phyloP scores from a whole-genome alignment of 1,140 invertebrate species.

The Hylyphantes graminicola region DNA sequence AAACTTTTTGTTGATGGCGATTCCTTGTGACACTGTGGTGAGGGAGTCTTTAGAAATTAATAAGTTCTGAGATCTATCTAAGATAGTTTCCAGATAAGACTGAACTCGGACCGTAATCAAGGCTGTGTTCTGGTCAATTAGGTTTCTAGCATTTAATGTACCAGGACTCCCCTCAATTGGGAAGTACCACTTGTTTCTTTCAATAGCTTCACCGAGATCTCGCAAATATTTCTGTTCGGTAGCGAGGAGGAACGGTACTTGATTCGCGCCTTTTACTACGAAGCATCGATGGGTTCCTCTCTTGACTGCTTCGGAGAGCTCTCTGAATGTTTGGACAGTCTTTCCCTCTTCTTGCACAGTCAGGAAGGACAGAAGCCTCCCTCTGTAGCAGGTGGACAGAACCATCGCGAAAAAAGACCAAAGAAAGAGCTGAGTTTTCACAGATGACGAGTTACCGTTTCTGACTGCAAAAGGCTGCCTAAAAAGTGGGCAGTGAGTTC shows the following conservation, averaged over 20 bases:
- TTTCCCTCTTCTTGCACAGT: background rate
- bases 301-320: slow-evolving; percentile 7
- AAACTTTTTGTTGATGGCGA: too few species aligned
- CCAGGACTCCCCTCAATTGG: too few species aligned
- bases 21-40: too few species aligned
- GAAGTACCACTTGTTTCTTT: background rate
- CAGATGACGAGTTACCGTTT: background rate
- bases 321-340: background rate
- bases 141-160: too few species aligned
- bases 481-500: background rate
- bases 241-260: background rate
- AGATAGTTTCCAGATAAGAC: too few species aligned
- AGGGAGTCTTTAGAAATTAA: too few species aligned
- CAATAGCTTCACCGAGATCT: background rate
- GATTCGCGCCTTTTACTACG: background rate
- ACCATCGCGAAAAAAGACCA: slow-evolving; percentile 7
- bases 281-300: slow-evolving; percentile 6
- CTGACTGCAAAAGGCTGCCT: background rate
- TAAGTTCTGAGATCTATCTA: too few species aligned
- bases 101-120: too few species aligned
- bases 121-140: too few species aligned
- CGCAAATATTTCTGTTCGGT: background rate
- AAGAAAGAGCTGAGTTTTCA: background rate
- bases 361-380: slow-evolving; percentile 4
- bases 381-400: slow-evolving; percentile 10